Percentiles rank a stretch among this genome's conserved stretches.
Conservation (phyloP, 2,888 invertebrate genomes). For the Sinopyrophorus schimmeli region DNA sequence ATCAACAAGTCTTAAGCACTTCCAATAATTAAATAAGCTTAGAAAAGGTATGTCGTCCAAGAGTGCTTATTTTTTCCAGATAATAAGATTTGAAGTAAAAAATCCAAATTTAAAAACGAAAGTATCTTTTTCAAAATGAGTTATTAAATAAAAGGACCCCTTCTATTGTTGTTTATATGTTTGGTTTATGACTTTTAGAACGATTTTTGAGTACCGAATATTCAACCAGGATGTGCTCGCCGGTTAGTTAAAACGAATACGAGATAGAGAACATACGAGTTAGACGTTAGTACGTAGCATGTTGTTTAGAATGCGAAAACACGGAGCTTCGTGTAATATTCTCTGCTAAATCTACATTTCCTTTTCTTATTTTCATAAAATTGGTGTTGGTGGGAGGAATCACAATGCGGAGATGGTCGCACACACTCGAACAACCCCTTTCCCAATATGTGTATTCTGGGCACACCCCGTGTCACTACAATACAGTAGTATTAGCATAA, state of each 20-base stretch:
- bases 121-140: too few species aligned
- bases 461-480: slow-evolving; percentile 39
- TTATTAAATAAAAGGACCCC: too few species aligned
- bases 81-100: too few species aligned
- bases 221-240: slow-evolving; percentile 6
- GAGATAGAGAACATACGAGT: slow-evolving; percentile 12
- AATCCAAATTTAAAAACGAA: too few species aligned
- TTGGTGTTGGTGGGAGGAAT: slow-evolving; percentile 40
- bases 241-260: slow-evolving; percentile 11
- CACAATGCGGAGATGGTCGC: slow-evolving; percentile 38
- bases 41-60: too few species aligned
- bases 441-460: slow-evolving; percentile 36
- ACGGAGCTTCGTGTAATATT: slow-evolving; percentile 38
- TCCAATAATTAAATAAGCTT: too few species aligned
- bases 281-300: slow-evolving; percentile 19
- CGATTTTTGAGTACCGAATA: slow-evolving; percentile 15
- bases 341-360: slow-evolving; percentile 44
- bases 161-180: too few species aligned
- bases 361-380: slow-evolving; percentile 45
- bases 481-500: slow-evolving; percentile 43
- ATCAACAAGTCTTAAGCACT: too few species aligned
- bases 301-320: slow-evolving; percentile 33
- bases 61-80: too few species aligned
- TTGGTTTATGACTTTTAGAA: slow-evolving; percentile 16
- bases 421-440: slow-evolving; percentile 34